Base-by-base conservation (phyloP, 2,888 invertebrate species). In the Coenonympha arcania region DNA sequence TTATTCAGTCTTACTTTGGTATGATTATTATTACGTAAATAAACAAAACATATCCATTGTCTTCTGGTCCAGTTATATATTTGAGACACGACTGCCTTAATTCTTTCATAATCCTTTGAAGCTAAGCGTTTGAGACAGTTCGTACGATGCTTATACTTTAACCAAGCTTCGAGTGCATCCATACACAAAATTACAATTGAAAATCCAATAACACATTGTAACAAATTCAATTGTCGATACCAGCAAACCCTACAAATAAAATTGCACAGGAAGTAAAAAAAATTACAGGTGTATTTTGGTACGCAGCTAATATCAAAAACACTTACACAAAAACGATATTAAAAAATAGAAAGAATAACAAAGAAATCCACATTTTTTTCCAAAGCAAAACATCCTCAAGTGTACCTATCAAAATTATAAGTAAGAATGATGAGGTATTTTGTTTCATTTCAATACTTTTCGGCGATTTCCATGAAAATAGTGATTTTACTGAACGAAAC, bases 311-410 rank as follows among this genome's bases (percentile, higher is more conserved):
- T 8, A 8, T 22, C 2, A 3, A 4, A 3, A 4, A 11, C 22
- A 80, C 84, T 79, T 70, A 86, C 85, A 79, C 66, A 62, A 79
- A 76, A 51, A 79, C 44, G 31, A 76, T 20, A 65, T 79, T 74
- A 51, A 78, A 52, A 61, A 75, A 54, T 52, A 70, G 60, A 55
- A 81, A 72, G 63, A 79, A 79, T 43, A 71, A 61, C 44, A 81
- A 59, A 54, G 85, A 78, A 26, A 79, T 54, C 80, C 81, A 84
- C 64, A 71, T 66, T 60, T 73, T 76, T 61, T 69, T 79, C 85
- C 85, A 86, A 68, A 82, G 75, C 61, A 86, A 68, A 62, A 80
- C 65, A 70, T 85, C 79, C 69, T 86, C 82, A 65, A 84, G 66
- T 62, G 78, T 51, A 55, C 75, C 76, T 63, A 75, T 64, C 61